A percentile compares a stretch with the other conserved stretches of the same genome.
Evolutionary conservation across 1,140 invertebrate genomes (phyloP).

Genomic region (Rhyacophila brunnea): DNA sequence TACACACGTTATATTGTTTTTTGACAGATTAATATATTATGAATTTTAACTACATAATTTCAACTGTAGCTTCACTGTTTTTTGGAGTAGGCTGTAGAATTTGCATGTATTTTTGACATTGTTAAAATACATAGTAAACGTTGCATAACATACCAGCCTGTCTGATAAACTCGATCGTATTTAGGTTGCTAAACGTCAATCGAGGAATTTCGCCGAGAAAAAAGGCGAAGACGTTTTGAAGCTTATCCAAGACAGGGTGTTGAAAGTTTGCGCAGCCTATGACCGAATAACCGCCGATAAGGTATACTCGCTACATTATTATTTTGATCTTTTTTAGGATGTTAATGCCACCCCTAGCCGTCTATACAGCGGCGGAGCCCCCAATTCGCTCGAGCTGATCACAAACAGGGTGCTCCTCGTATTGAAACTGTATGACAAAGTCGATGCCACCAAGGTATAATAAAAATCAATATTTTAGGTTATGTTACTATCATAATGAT

Average conservation of each 20-base stretch:
- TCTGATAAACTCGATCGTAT: neutral
- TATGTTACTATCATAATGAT: too few relatives aligned
- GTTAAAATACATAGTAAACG: neutral
- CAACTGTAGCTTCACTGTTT: neutral
- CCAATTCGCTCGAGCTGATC: conserved; percentile 80
- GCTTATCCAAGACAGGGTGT: conserved; percentile 69
- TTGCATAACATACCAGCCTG: neutral
- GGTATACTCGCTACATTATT: conserved; percentile 57
- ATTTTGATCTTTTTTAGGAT: conserved; percentile 60
- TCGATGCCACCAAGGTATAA: conserved; percentile 87
- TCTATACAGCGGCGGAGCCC: conserved; percentile 70
- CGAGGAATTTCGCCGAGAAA: conserved; percentile 17
- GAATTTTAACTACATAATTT: neutral
- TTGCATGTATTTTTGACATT: neutral
- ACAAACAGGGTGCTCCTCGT: conserved; percentile 86
- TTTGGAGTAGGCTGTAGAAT: neutral
- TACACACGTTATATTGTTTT: neutral
- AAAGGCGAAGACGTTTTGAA: conserved; percentile 39
- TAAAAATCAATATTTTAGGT: conserved; percentile 27
- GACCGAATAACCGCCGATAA: conserved; percentile 77
- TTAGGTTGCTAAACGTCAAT: neutral
- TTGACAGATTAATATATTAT: neutral
- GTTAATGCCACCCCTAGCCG: conserved; percentile 56
- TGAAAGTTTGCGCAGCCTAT: conserved; percentile 75
- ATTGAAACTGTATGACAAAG: conserved; percentile 94